A percentile compares a stretch with the other conserved stretches of the same genome.
Conservation (phyloP, 2,113 vertebrate genomes). For the Eidolon helvum region DNA sequence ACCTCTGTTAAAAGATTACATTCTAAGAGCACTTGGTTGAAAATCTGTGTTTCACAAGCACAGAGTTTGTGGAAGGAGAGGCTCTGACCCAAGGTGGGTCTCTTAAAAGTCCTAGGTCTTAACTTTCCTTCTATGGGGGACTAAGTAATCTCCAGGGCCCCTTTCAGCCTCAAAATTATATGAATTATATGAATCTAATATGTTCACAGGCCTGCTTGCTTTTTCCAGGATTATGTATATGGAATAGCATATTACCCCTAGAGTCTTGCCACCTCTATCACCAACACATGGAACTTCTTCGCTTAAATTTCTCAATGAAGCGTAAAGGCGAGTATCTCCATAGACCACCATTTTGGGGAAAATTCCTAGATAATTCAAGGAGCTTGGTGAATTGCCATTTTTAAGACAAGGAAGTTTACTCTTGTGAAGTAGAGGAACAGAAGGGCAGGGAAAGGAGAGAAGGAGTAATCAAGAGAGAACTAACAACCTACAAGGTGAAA, state of each 20-base stretch:
- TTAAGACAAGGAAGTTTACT: neutral
- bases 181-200: neutral
- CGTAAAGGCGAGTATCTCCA: neutral
- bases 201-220: neutral
- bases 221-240: neutral
- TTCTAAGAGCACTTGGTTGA: neutral
- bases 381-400: neutral
- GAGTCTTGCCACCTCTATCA: neutral
- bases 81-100: neutral
- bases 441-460: neutral
- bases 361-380: slow-evolving; percentile 6
- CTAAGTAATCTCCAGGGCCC: neutral
- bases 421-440: neutral
- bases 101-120: neutral
- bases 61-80: neutral
- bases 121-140: neutral
- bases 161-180: neutral
- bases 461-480: neutral
- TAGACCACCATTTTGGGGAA: neutral
- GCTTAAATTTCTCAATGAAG: neutral
- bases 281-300: neutral
- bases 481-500: neutral
- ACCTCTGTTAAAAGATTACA: neutral
- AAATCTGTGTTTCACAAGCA: neutral
- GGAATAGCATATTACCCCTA: neutral